phyloP scores from a whole-genome alignment of 2,797 vertebrate genomes.

The Falco biarmicus region DNA sequence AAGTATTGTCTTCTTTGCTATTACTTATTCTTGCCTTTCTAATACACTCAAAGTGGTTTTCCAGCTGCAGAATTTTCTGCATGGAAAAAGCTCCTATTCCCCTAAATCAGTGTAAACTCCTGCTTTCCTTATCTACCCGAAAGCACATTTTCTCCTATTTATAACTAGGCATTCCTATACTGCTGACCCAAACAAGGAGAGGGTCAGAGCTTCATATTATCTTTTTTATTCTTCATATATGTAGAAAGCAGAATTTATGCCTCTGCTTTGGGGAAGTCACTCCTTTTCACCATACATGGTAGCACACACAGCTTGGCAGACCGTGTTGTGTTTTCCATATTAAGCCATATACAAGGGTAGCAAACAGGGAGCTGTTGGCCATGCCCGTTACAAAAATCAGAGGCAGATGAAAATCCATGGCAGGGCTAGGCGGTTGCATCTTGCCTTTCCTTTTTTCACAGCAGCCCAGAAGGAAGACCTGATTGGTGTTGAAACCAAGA shows the following conservation, averaged over 20 bases:
- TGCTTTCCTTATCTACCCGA: constrained; percentile 13
- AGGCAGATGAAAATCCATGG: neutral
- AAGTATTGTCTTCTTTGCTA: neutral
- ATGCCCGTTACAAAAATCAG: neutral
- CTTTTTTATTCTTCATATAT: constrained; percentile 58
- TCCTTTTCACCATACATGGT: constrained; percentile 79
- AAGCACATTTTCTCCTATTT: constrained; percentile 49
- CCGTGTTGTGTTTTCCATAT: constrained; percentile 75
- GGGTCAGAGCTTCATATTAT: constrained; percentile 21
- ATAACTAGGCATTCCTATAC: constrained; percentile 28
- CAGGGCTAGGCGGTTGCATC: rapidly evolving
- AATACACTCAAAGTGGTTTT: neutral
- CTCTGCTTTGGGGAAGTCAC: constrained; percentile 49
- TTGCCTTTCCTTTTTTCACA: neutral
- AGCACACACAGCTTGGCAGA: constrained; percentile 54
- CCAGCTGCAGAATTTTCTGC: neutral
- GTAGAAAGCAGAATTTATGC: constrained; percentile 57
- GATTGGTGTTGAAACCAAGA: neutral
- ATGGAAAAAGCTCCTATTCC: constrained; percentile 2
- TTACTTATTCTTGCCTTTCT: neutral
- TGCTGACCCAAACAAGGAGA: constrained; percentile 35
- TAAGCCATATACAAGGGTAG: constrained; percentile 73
- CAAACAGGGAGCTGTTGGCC: constrained; percentile 65
- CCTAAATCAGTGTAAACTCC: neutral
- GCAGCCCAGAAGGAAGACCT: neutral